phyloP scores from a whole-genome alignment of 1,140 invertebrate species.

The Panagrolaimus sp. region DNA sequence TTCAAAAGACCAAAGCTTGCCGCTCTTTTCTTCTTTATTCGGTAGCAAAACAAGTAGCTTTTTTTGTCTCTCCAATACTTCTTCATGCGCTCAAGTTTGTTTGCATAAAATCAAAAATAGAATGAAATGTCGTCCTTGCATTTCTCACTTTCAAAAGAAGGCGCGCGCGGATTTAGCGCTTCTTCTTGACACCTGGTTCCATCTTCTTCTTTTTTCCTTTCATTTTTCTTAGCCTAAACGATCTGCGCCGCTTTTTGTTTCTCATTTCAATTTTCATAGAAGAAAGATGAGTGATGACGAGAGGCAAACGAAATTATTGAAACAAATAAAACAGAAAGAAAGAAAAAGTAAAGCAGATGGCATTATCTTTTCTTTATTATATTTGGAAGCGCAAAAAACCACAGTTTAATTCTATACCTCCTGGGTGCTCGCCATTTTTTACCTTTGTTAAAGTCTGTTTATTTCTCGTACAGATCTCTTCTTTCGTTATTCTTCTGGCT shows the following conservation, averaged over 20 bases:
- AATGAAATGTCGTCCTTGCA: constrained; percentile 5
- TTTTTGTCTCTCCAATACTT: too few species aligned
- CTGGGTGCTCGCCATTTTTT: too few species aligned
- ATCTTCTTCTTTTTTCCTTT: background rate
- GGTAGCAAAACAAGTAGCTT: too few species aligned
- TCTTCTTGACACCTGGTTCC: constrained; percentile 7
- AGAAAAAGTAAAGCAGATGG: constrained; percentile 1
- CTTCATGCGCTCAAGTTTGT: constrained; percentile 12
- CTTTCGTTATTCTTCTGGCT: too few species aligned
- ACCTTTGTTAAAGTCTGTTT: too few species aligned
- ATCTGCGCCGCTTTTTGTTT: background rate
- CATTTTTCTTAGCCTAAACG: background rate
- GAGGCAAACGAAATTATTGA: constrained; percentile 8
- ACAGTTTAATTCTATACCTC: too few species aligned
- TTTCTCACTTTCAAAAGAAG: background rate
- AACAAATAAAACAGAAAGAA: background rate
- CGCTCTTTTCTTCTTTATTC: too few species aligned
- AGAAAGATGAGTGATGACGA: constrained; percentile 12
- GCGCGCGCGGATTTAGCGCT: constrained; percentile 11
- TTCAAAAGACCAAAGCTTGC: too few species aligned
- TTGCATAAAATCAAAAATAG: constrained; percentile 8
- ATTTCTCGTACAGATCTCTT: too few species aligned
- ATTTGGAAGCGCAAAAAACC: too few species aligned
- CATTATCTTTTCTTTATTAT: background rate
- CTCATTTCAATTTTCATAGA: background rate